These are phyloP conservation scores for Bilobella aurantiaca DNA, from an alignment of 1,140 invertebrate genomes.

Conservation along the genomic window DNA sequence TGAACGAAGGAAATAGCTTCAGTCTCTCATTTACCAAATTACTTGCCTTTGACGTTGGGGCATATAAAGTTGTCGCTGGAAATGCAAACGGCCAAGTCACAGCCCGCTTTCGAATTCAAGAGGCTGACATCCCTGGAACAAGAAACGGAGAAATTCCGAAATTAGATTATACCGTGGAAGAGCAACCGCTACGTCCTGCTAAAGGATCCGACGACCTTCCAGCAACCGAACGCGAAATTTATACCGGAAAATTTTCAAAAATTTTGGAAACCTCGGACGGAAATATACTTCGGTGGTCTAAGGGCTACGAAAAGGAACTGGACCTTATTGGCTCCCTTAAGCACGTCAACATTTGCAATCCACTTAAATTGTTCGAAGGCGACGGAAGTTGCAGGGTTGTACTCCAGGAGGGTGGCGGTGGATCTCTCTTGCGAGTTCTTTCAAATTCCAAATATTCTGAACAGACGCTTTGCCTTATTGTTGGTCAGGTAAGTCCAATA, in stretches of 20 bases:
- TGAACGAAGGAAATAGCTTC: neutral
- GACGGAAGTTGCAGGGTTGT: neutral
- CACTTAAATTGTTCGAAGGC: neutral
- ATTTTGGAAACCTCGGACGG: neutral
- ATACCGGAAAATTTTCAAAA: conserved; percentile 4
- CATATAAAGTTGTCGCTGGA: conserved; percentile 89
- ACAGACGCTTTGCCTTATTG: conserved; percentile 72
- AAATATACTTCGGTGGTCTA: conserved; percentile 5
- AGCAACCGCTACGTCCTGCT: neutral
- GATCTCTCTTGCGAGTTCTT: neutral
- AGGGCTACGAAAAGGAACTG: neutral
- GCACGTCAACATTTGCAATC: neutral
- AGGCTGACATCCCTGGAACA: neutral
- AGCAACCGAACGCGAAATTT: neutral
- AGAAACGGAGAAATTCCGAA: conserved; percentile 7
- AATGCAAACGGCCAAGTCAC: conserved; percentile 55
- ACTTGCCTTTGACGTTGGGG: conserved; percentile 66
- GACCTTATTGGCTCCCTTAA: neutral
- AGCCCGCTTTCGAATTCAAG: conserved; percentile 43
- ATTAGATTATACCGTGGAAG: conserved; percentile 4
- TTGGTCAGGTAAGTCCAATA: conserved; percentile 52
- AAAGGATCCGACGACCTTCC: neutral
- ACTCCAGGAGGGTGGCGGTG: neutral
- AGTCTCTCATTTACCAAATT: conserved; percentile 1
- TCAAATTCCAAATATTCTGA: conserved; percentile 43